Evolutionary conservation across 2,113 vertebrate genomes (phyloP), one percentile per base, ranked within the genome.

Genomic region (Propithecus coquereli): DNA sequence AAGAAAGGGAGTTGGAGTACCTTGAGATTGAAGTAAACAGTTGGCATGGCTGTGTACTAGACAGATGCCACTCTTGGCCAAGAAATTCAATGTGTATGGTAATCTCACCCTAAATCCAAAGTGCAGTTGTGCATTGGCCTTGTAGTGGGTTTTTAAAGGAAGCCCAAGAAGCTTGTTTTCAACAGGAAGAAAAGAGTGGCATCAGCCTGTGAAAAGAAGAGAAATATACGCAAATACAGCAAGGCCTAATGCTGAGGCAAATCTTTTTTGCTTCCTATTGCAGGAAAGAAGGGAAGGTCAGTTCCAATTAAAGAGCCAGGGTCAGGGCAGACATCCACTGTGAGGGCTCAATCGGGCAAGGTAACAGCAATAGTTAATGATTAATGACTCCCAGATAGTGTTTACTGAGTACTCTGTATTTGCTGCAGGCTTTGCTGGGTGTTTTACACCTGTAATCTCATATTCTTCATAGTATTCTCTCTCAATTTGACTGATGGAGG

Each of bases 401-500:
- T 92, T 61, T 74, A 59, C 57, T 76, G 40, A 37, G 12, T 52
- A 45, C 25, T 52, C 8, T 12, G 18, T 45, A 81, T 86, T 79
- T 91, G 54, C 73, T 4, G 0, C 40, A 50, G 90, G 47, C 13
- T 90, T 95, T 90, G 14, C 80, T 66, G 73, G n/a, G 61, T 68
- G 34, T 91, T 94, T 95, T 86, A 84, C 2, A 74, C 43, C 37
- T 79, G 37, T 85, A 92, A 85, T 52, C 66, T 91, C 57, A 50
- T 59, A 74, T 57, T 93, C 47, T 52, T 96, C 76, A 71, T 22
- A 95, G 43, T 65, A 86, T 94, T 93, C 5, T 81, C 47, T 93
- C 43, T 94, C 74, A 52, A 83, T 93, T 96, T 93, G 68, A 86
- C 82, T 97, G 59, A 59, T 83, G 23, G 91, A 94, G n/a, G 94